Base-by-base conservation (phyloP, 2,797 vertebrate species). In the Xerus rutilus region DNA sequence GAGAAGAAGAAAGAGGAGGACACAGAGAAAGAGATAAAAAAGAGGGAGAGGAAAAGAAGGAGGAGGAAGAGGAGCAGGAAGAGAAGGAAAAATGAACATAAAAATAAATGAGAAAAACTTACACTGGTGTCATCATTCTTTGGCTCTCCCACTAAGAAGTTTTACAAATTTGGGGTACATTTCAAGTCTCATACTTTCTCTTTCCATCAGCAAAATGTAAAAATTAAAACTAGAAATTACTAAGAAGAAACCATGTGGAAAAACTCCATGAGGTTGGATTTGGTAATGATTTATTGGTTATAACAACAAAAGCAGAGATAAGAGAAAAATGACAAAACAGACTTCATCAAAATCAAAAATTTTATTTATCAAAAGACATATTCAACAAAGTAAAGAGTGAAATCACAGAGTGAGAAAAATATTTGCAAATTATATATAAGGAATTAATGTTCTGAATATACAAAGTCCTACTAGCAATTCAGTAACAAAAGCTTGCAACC, bases 21-120 rank as follows among this genome's bases (percentile, higher is more conserved):
- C 14, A 14, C 12, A 65, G 30, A 67, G 64, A 67, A 67, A 67
- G 14, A 67, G 1, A 1, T 13, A 20, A 76, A 12, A 11, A 10
- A 86, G 0, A 28, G 4, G 13, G 2, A 72, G 1, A 76, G 6
- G 11, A 17, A 17, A 30, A 47, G 45, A 13, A 7, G 45, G 45
- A 76, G 28, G 9, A 57, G 12, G 1, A 1, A 32, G 0, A 70
- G 1, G 1, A 47, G 7, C n/a, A 64, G 8, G 17, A 39, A 21
- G 5, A 59, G 14, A 54, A 30, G 21, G n/a, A 69, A 18, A 20
- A 49, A 62, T 62, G 14, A 35, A 67, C 47, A 35, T 65, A 65
- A 7, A 65, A 32, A 32, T 30, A 32, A 65, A 15, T 65, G 64
- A 13, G 10, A 73, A 67, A 67, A 6, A 0, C 18, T 67, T 57